phyloP scores from a whole-genome alignment of 2,797 vertebrate species.

The Clamator glandarius region DNA sequence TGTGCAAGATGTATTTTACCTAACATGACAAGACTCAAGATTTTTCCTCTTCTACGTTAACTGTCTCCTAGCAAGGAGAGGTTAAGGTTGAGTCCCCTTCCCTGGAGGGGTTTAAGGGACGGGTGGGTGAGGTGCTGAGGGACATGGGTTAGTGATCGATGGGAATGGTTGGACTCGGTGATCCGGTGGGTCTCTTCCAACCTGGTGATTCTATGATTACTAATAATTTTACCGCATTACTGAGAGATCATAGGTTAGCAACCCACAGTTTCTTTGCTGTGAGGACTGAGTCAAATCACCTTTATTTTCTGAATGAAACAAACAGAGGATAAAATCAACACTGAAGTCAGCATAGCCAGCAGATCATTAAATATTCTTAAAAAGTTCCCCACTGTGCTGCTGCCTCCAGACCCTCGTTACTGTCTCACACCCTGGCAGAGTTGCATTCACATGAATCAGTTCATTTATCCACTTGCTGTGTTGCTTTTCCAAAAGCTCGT shows the following conservation, averaged over 20 bases:
- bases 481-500: not conserved
- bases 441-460: not conserved
- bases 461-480: not conserved
- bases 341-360: not conserved
- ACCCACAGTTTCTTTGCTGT: not conserved
- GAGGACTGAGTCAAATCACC: rapidly evolving
- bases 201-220: too few species aligned
- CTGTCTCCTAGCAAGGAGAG: not conserved
- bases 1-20: not conserved
- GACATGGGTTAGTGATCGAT: too few species aligned
- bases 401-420: not conserved
- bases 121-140: too few species aligned
- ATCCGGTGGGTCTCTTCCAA: too few species aligned
- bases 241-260: not conserved
- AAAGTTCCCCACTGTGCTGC: not conserved
- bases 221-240: not conserved
- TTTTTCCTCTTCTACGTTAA: not conserved
- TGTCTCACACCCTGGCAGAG: not conserved
- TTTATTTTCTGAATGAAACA: not conserved
- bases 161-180: too few species aligned
- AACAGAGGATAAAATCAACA: not conserved
- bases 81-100: too few species aligned
- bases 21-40: not conserved
- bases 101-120: too few species aligned
- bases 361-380: not conserved